Base-by-base conservation (phyloP, 2,797 vertebrate genomes). In the Iguana delicatissima region DNA sequence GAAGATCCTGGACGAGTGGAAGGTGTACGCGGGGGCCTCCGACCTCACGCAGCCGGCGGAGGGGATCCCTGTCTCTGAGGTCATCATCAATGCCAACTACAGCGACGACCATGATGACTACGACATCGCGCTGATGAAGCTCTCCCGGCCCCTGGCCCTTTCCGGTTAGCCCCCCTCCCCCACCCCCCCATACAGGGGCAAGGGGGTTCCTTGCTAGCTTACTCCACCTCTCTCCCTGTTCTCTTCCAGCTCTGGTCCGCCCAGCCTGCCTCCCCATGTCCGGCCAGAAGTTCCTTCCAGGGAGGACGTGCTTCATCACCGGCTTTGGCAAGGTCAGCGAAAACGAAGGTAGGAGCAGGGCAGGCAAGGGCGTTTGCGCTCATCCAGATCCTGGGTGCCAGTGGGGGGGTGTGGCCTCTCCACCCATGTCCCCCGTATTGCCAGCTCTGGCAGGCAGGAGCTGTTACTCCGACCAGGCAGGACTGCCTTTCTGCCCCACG, bases 241-340 rank as follows among this genome's bases (percentile, higher is more conserved):
- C 72, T 0, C 0, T 6, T 94, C 73, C 96, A 99, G 98, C 96
- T 81, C 95, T 97, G n/a, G 92, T 98, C 69, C 98, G 97, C 89
- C 98, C 99, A 2, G 98, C 96, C 93, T 99, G 99, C 95, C 97
- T 99, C 84, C 99, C 99, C 87, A 95, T 91, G 94, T 91, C 93
- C 0, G 96, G 97, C 81, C 98, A 98, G 96, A 95, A 35, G 1
- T 98, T 99, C 93, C 38, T 76, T 77, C 91, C 94, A 0, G 97
- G 97, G 84, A 94, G 96, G 69, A 91, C 87, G 32, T 99, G 99
- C 96, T 98, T 97, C 98, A 99, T 98, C 91, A 97, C 98, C 0
- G 99, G 99, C 85, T 99, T 99, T 88, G 99, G 99, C 89, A 98
- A 97, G 93, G 97, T 96, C 89, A 92, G 92, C 77, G 97, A 98